Evolutionary conservation across 1,140 invertebrate genomes (phyloP), one percentile per base, ranked within the genome.

Genomic region (Paraescarpia echinospica): DNA sequence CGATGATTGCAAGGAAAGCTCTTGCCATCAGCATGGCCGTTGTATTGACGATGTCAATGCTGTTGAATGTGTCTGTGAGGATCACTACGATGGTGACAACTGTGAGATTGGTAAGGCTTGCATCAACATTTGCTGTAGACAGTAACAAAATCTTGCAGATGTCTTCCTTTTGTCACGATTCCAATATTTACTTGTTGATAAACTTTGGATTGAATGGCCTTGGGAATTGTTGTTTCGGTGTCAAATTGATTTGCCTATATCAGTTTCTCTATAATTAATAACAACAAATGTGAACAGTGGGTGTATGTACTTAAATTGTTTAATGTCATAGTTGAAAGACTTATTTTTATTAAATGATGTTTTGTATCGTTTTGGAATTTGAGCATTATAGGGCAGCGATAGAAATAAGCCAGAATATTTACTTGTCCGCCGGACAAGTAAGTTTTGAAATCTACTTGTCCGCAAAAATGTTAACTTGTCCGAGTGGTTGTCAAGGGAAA

Each of bases 41-140:
- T 90, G 90, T 22, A 35, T 35, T 33, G 90, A 90, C 35, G 27
- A 90, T n/a, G n/a, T 90, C 34, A 90, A 33, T 90, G 90, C 14
- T 90, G 90, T 90, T 2, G 34, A 90, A 22, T 90, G 90, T 90
- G 90, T 34, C 27, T 90, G 90, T 90, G 90, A 90, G 0, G 18
- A 0, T 12, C 90, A 90, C 35, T 90, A 90, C n/a, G 90, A 90
- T 31, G 90, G 90, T 0, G 90, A 35, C 35, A 31, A 90, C 35
- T 90, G 90, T 33, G 90, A 90, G 27, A 33, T 90, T 35, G 90
- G 90, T 33, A 41, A 41, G 90, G 4, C 2, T 90, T 90, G 12
- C 22, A 14, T 77, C 59, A 77, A 77, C 59, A 27, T 77, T 0
- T 77, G 14, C 22, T 77, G 27, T 31, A 22, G 59, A 31, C 59